A percentile compares a stretch with the other conserved stretches of the same genome.
These are phyloP conservation scores for Drosophila ogumai DNA, from an alignment of 1,140 invertebrate species.

Conservation along the genomic window DNA sequence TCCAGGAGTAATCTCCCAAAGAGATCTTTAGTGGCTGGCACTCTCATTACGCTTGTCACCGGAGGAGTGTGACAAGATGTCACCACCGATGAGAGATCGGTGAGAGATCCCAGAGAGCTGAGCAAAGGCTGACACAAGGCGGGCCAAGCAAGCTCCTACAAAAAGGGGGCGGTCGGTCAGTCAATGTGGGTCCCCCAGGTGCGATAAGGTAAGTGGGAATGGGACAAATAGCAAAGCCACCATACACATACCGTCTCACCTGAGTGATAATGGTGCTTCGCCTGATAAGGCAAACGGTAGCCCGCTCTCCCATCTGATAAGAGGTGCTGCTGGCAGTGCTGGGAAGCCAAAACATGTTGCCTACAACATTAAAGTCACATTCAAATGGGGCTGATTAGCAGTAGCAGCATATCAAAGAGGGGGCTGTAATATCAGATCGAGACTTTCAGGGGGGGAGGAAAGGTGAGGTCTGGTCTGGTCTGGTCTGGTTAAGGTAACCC, in stretches of 20 bases:
- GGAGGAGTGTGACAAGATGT: constrained; percentile 33
- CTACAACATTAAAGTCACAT: constrained; percentile 37
- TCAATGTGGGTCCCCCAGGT: too few species aligned
- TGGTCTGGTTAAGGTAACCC: constrained; percentile 11
- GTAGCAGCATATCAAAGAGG: constrained; percentile 26
- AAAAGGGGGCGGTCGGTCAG: constrained; percentile 29
- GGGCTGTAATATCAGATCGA: constrained; percentile 2
- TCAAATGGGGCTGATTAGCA: constrained; percentile 44
- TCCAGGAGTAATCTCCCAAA: constrained; percentile 13
- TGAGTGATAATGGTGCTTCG: not conserved
- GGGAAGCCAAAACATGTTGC: constrained; percentile 26
- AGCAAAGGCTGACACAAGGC: constrained; percentile 12
- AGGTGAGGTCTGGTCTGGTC: not conserved
- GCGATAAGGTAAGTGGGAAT: constrained; percentile 31
- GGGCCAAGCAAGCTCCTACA: not conserved
- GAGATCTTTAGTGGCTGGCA: constrained; percentile 10
- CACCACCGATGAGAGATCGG: constrained; percentile 10
- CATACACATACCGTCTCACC: constrained; percentile 11
- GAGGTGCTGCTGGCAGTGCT: not conserved
- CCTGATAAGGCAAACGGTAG: constrained; percentile 49
- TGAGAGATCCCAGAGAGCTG: not conserved
- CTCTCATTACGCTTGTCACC: constrained; percentile 24
- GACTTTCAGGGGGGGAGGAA: not conserved
- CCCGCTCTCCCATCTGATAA: constrained; percentile 41
- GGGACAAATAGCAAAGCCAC: constrained; percentile 7